A percentile compares a stretch with the other conserved stretches of the same genome.
These are phyloP conservation scores for Druon quercuslanigerum DNA, from an alignment of 1,140 invertebrate species.

Conservation along the genomic window DNA sequence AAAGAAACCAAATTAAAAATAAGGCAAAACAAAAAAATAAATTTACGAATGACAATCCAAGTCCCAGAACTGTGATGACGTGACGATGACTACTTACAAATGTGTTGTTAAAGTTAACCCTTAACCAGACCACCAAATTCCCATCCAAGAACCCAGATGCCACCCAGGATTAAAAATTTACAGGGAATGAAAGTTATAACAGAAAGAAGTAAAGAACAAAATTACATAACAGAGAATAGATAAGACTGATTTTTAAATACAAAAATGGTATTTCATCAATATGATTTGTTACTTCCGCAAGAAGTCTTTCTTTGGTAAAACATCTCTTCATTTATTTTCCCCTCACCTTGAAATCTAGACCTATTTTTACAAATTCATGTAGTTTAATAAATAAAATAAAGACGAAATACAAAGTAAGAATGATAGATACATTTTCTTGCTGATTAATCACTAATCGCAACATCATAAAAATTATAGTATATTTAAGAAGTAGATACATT, in stretches of 20 bases:
- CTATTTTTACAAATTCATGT: no score
- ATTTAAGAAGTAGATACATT: no score
- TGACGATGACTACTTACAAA: slow-evolving; percentile 33
- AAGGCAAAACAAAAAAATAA: slow-evolving; percentile 43
- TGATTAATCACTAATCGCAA: no score
- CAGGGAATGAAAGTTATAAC: slow-evolving; percentile 41
- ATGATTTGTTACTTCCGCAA: no score
- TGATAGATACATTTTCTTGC: no score
- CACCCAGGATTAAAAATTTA: slow-evolving; percentile 61
- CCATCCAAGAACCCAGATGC: slow-evolving; percentile 70
- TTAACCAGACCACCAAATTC: slow-evolving; percentile 72
- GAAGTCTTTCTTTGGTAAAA: no score
- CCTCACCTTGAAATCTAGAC: no score
- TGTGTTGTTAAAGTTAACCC: slow-evolving; percentile 60
- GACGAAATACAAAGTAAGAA: no score
- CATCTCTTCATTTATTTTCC: no score
- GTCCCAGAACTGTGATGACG: slow-evolving; percentile 30
- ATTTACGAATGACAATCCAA: slow-evolving; percentile 34
- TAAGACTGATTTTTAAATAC: not conserved
- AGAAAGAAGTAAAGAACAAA: slow-evolving; percentile 45
- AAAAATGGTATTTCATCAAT: no score
- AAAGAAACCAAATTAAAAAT: slow-evolving; percentile 62
- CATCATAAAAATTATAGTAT: no score
- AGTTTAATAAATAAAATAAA: no score
- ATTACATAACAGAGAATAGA: slow-evolving; percentile 44